These are phyloP conservation scores for Clarias gariepinus DNA, from an alignment of 2,113 vertebrate species.

Conservation along the genomic window DNA sequence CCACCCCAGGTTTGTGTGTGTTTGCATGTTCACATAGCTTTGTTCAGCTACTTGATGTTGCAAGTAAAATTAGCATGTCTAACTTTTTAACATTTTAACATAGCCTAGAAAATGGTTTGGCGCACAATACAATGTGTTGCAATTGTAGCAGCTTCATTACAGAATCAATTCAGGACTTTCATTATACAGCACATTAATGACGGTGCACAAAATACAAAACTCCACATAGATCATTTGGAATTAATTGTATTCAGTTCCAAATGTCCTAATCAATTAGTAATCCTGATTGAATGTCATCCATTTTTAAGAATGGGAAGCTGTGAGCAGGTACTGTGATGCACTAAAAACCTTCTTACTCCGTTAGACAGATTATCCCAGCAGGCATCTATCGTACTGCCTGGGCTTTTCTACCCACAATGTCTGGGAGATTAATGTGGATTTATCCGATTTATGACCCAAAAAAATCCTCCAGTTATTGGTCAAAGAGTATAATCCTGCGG, in stretches of 20 bases:
- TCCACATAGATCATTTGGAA: neutral
- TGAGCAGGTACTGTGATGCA: neutral
- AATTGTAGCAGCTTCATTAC: neutral
- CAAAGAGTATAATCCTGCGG: constrained; percentile 15
- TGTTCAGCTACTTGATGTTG: neutral
- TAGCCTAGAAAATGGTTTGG: neutral
- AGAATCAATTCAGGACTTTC: neutral
- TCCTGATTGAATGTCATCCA: too few relatives aligned
- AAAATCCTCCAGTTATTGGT: neutral
- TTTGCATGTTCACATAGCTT: neutral
- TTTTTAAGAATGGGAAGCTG: neutral
- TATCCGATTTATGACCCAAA: constrained; percentile 21
- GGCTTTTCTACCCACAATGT: constrained; percentile 4
- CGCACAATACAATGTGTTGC: too few relatives aligned
- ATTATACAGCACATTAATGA: neutral
- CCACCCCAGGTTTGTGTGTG: too few relatives aligned
- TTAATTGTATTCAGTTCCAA: neutral
- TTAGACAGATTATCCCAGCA: neutral
- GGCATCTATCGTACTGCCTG: neutral
- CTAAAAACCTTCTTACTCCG: neutral
- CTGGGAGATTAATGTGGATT: constrained; percentile 32
- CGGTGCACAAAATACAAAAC: neutral
- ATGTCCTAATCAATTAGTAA: neutral
- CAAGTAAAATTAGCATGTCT: neutral
- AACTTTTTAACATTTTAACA: neutral